A percentile compares a stretch with the other conserved stretches of the same genome.
Conservation (phyloP, 2,888 invertebrate genomes). For the Agonum fuliginosum region DNA sequence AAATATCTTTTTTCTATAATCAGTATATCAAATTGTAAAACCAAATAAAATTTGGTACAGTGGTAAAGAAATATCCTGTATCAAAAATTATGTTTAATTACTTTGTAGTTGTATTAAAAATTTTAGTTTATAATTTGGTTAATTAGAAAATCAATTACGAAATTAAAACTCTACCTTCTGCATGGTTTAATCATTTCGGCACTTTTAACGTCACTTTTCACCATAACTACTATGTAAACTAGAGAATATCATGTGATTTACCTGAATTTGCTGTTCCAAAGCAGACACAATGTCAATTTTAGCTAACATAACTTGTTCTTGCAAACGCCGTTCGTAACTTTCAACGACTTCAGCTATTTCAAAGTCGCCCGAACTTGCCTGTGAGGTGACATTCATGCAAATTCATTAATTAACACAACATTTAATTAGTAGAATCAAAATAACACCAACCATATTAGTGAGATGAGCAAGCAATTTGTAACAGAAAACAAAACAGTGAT, state of each 20-base stretch:
- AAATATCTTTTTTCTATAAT: too few relatives aligned
- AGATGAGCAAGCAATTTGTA: background rate
- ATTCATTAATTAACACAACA: slow-evolving; percentile 29
- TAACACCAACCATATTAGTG: slow-evolving; percentile 10
- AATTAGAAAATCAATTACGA: too few relatives aligned
- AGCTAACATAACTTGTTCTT: slow-evolving; percentile 79
- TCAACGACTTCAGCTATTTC: slow-evolving; percentile 71
- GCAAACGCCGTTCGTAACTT: slow-evolving; percentile 75
- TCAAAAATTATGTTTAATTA: too few relatives aligned
- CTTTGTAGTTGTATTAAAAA: too few relatives aligned
- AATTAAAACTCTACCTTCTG: too few relatives aligned
- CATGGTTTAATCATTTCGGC: background rate
- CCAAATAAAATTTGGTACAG: too few relatives aligned
- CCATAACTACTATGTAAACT: background rate
- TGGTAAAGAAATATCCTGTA: too few relatives aligned
- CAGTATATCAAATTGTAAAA: too few relatives aligned
- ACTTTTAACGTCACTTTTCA: background rate
- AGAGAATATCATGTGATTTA: slow-evolving; percentile 70
- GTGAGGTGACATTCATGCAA: slow-evolving; percentile 42
- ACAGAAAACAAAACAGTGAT: background rate
- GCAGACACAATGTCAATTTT: slow-evolving; percentile 81
- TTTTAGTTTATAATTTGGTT: too few relatives aligned
- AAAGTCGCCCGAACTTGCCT: slow-evolving; percentile 70
- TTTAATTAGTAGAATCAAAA: slow-evolving; percentile 17
- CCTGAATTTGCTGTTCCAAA: slow-evolving; percentile 85